Evolutionary conservation across 1,140 invertebrate species (phyloP).

Genomic region (Piezodorus guildinii): DNA sequence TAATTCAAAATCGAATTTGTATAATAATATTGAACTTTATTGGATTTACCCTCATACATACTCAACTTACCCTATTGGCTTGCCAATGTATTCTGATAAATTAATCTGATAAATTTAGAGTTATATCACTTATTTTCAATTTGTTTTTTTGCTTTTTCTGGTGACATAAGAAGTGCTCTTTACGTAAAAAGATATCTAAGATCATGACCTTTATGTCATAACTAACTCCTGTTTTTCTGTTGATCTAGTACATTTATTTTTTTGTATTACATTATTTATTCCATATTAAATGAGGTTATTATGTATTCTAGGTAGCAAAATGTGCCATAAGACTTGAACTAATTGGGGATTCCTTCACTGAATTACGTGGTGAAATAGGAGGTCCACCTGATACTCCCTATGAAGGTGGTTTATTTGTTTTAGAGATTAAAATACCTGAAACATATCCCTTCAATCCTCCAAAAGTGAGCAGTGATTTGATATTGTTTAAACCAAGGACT

Average conservation of each 20-base stretch:
- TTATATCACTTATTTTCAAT: not conserved
- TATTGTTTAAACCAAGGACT: not conserved
- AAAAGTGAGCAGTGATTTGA: slow-evolving; percentile 49
- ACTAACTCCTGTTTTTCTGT: not conserved
- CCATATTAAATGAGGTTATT: not conserved
- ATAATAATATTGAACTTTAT: not conserved
- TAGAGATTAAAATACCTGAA: slow-evolving; percentile 97
- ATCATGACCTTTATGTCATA: not conserved
- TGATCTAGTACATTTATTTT: not conserved
- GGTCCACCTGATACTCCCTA: slow-evolving; percentile 94
- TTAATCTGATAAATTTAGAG: not conserved
- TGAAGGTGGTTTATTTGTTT: slow-evolving; percentile 82
- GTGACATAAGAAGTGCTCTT: not conserved
- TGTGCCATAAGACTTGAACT: slow-evolving; percentile 88
- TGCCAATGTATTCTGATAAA: not conserved
- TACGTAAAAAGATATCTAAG: not conserved
- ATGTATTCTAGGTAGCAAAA: slow-evolving; percentile 59
- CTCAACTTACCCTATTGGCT: not conserved
- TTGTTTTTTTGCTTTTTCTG: not conserved
- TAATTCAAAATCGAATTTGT: not conserved
- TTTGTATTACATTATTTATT: not conserved
- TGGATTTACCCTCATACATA: not conserved
- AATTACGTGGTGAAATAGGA: slow-evolving; percentile 80
- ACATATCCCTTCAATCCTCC: slow-evolving; percentile 99
- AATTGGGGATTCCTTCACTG: slow-evolving; percentile 80